Conservation (phyloP, 2,888 invertebrate species). For the Priocnemis perturbator region DNA sequence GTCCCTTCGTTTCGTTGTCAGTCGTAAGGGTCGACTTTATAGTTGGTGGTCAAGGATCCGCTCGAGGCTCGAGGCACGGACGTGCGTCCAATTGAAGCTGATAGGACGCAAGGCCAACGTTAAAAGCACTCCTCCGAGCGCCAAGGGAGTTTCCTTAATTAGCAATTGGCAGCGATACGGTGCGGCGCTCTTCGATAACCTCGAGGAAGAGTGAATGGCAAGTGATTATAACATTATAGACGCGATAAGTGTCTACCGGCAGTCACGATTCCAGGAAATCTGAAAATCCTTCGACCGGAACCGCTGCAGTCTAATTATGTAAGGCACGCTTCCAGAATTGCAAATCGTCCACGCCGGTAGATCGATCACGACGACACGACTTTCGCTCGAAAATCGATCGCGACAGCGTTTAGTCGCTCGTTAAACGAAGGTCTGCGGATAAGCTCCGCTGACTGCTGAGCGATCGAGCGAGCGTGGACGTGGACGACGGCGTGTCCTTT, state of each 20-base stretch:
- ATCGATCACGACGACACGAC: constrained; percentile 34
- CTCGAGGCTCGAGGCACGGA: too few relatives aligned
- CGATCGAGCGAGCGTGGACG: neutral
- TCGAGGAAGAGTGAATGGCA: too few relatives aligned
- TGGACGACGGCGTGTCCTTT: neutral
- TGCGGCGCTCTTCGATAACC: too few relatives aligned
- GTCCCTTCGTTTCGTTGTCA: constrained; percentile 43
- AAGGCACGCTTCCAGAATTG: constrained; percentile 24
- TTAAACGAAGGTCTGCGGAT: neutral
- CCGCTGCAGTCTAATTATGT: constrained; percentile 18
- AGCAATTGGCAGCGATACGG: too few relatives aligned
- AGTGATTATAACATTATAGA: neutral
- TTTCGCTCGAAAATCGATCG: constrained; percentile 15
- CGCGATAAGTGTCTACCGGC: neutral
- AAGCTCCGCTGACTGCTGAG: too few relatives aligned
- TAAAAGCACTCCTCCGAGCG: too few relatives aligned
- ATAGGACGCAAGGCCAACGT: too few relatives aligned
- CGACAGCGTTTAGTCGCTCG: neutral
- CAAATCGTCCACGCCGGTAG: constrained; percentile 6
- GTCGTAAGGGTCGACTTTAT: constrained; percentile 23
- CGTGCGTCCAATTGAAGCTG: too few relatives aligned
- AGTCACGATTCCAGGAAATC: constrained; percentile 21
- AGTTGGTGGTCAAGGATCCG: neutral
- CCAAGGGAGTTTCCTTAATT: too few relatives aligned
- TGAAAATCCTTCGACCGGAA: constrained; percentile 12